phyloP scores from a whole-genome alignment of 2,113 vertebrate species.

The Stictonetta naevosa region DNA sequence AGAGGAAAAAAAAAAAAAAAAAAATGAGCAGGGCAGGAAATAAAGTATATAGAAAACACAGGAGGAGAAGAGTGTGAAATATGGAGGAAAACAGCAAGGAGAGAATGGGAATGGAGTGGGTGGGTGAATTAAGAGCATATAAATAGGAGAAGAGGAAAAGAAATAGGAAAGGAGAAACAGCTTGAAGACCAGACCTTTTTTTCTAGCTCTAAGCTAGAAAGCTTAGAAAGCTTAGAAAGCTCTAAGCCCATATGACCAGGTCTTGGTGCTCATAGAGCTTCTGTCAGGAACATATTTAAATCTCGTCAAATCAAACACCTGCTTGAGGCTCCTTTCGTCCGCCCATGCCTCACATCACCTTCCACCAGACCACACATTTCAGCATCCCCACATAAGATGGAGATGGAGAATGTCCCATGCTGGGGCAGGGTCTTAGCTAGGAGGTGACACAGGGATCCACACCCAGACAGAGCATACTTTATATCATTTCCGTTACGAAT shows the following conservation, averaged over 20 bases:
- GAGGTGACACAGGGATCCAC: background rate
- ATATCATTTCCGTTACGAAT: background rate
- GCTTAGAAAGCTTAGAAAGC: too few species aligned
- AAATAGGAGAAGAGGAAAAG: background rate
- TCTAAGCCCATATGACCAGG: too few species aligned
- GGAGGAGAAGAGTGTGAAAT: background rate
- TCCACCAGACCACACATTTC: fast-evolving
- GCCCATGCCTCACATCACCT: fast-evolving
- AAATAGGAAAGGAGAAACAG: background rate
- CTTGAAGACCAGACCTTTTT: background rate
- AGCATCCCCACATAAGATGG: background rate
- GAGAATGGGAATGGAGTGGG: background rate
- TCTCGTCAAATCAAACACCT: background rate
- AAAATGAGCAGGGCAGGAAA: background rate
- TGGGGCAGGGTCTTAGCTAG: background rate
- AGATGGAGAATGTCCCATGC: fast-evolving
- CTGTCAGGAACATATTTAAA: background rate
- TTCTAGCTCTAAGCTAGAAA: background rate
- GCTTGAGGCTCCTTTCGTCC: background rate
- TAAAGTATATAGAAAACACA: background rate
- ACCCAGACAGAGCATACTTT: background rate
- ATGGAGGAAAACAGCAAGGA: background rate
- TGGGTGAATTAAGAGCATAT: background rate
- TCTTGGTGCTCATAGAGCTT: too few species aligned
- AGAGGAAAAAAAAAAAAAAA: background rate